These are phyloP conservation scores for Dinoponera quadriceps DNA, from an alignment of 1,140 invertebrate species.

Conservation along the genomic window DNA sequence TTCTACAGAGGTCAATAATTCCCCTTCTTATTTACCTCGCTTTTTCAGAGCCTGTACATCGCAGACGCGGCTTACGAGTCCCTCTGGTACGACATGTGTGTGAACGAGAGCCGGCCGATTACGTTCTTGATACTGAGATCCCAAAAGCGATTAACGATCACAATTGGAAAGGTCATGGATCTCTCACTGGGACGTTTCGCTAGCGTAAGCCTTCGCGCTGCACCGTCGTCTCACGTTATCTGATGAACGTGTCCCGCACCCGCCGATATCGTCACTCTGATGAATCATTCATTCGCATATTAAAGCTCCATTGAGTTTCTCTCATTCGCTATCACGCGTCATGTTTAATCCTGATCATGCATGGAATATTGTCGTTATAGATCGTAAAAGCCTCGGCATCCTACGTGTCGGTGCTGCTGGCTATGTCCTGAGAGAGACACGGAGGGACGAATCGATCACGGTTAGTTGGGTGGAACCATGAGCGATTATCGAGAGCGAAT, in stretches of 20 bases:
- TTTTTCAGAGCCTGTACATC: conserved; percentile 26
- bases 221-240: too few species aligned
- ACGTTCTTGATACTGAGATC: conserved; percentile 35
- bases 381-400: conserved; percentile 16
- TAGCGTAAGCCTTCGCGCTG: conserved; percentile 12
- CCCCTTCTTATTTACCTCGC: background rate
- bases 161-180: conserved; percentile 42
- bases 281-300: too few species aligned
- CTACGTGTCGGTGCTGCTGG: conserved; percentile 8
- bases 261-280: background rate
- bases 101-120: conserved; percentile 20
- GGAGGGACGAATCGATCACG: background rate
- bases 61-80: conserved; percentile 24
- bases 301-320: too few species aligned
- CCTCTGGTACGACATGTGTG: conserved; percentile 36
- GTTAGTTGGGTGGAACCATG: background rate
- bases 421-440: background rate
- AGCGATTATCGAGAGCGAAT: too few species aligned
- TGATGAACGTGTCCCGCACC: too few species aligned
- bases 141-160: conserved; percentile 47
- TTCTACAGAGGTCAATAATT: background rate
- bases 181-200: conserved; percentile 39
- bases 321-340: too few species aligned
- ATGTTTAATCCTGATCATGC: background rate
- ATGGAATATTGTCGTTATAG: conserved; percentile 3